Base-by-base conservation (phyloP, 1,140 invertebrate species). In the Macrostomum lignano region DNA sequence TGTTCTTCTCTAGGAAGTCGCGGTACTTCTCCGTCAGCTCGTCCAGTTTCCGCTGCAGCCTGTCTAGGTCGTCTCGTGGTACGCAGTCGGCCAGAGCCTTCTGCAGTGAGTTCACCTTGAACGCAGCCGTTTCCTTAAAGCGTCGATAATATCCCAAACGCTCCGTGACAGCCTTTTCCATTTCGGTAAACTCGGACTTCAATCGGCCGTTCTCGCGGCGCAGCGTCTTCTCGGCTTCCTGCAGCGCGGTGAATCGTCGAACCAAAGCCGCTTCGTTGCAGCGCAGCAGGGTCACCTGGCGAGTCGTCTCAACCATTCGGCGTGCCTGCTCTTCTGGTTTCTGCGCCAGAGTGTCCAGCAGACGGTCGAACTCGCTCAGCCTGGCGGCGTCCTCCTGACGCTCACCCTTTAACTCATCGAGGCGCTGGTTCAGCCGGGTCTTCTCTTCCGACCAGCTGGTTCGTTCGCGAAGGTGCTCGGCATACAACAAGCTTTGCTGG, bases 261-360 rank as follows among this genome's bases (percentile, higher is more conserved):
- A 46, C 48, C 15, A 59, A 38, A 20, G 50, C 50, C 35, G 54
- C 55, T 40, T 59, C 56, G 38, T 58, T 58, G 7, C 53, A 51
- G 6, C 51, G 37, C 21, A 58, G 44, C 1, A 56, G 46, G 7
- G 51, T 56, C 17, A 55, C 47, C 33, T 47, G 46, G 10, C 53
- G 35, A 6, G 49, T 46, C 44, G 49, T 46, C 9, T 58, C 55
- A 6, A 51, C 47, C 11, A 55, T 36, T 14, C 55, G 40, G 7
- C 49, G 38, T 25, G 47, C 40, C 5, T 58, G 46, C 37, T 59
- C 56, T 11, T 41, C 38, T 17, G 57, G 54, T 40, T 58, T 53
- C 22, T 54, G 42, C 14, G 41, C 36, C n/a, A 59, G 38, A 10
- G 48, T 55, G 25, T 59, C 54, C 11, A 53, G 31, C 25, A 58